Evolutionary conservation across 2,888 invertebrate genomes (phyloP).

Genomic region (Dynastes hyllus): DNA sequence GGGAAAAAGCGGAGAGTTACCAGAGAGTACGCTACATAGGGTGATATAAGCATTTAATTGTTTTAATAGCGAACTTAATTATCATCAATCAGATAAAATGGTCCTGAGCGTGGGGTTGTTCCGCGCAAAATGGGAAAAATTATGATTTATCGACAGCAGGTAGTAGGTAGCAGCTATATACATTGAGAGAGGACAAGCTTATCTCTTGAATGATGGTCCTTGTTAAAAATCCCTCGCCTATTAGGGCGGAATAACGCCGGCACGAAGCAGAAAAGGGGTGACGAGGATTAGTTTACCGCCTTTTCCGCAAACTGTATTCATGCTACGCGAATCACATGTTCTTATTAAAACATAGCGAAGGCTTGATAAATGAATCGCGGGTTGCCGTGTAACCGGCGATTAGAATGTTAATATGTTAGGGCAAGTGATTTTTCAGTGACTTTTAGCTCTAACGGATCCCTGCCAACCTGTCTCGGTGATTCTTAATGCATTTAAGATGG

Average conservation of each 20-base stretch:
- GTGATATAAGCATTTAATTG: slow-evolving; percentile 42
- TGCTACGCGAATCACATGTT: slow-evolving; percentile 52
- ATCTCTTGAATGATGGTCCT: slow-evolving; percentile 68
- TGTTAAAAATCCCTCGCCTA: slow-evolving; percentile 68
- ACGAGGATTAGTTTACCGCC: slow-evolving; percentile 36
- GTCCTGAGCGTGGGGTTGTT: slow-evolving; percentile 38
- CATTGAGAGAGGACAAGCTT: slow-evolving; percentile 63
- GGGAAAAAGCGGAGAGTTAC: slow-evolving; percentile 7
- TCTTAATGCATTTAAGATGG: slow-evolving; percentile 58
- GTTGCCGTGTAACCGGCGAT: slow-evolving; percentile 58
- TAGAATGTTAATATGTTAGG: slow-evolving; percentile 64
- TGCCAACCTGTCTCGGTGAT: slow-evolving; percentile 53
- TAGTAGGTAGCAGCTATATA: slow-evolving; percentile 59
- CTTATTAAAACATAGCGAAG: slow-evolving; percentile 53
- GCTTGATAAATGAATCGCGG: slow-evolving; percentile 56
- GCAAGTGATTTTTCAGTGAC: slow-evolving; percentile 63
- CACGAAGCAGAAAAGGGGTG: slow-evolving; percentile 3
- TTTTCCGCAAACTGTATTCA: slow-evolving; percentile 23
- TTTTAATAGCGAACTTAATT: slow-evolving; percentile 41
- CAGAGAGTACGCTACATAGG: background rate
- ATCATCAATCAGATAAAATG: slow-evolving; percentile 44
- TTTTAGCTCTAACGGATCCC: slow-evolving; percentile 5
- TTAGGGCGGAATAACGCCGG: slow-evolving; percentile 59
- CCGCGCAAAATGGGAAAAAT: slow-evolving; percentile 57
- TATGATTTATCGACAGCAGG: slow-evolving; percentile 67